Evolutionary conservation across 2,113 vertebrate species (phyloP), one percentile per base, ranked within the genome.

Genomic region (Sarotherodon lohbergeri): DNA sequence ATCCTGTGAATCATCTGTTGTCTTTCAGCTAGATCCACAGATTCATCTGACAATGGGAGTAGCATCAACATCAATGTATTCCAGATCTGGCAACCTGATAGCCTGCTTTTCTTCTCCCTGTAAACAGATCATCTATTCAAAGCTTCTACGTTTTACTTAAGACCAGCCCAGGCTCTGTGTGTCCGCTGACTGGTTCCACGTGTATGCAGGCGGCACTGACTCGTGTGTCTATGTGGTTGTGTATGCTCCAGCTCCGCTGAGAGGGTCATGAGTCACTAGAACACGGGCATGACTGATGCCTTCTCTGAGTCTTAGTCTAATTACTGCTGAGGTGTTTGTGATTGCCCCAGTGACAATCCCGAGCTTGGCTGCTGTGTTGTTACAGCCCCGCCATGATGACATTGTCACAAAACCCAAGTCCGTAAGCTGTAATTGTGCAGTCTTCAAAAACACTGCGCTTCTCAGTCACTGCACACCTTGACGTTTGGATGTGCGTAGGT

Each of bases 111-210:
- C 92, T 95, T 95, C 93, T 92, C 87, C 93, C 92, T 88, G 93
- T 95, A 94, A 96, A 96, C 96, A 96, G 94, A 95, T 95, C 93
- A 92, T 95, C 91, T 88, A 92, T 95, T 96, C 93, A 95, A 94
- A 95, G 93, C 92, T 88, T 93, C 89, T 85, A 83, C 91, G 54
- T 95, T 93, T 94, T 86, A 91, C 91, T 95, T 93, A 93, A 95
- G 92, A 91, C 94, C 93, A 76, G 86, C 61, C 80, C 46, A 7
- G 88, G 86, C 91, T 93, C 93, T 80, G 90, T 68, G 89, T 93
- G 94, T 93, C 90, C 89, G 36, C 89, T 95, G 95, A 95, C 94
- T 95, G 93, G 90, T 95, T 95, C 95, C 95, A 96, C 93, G 94
- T 96, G 96, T 95, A 92, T 68, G 86, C 86, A 90, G 91, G 90